Evolutionary conservation across 2,888 invertebrate genomes (phyloP).

Genomic region (Cyclophora punctaria): DNA sequence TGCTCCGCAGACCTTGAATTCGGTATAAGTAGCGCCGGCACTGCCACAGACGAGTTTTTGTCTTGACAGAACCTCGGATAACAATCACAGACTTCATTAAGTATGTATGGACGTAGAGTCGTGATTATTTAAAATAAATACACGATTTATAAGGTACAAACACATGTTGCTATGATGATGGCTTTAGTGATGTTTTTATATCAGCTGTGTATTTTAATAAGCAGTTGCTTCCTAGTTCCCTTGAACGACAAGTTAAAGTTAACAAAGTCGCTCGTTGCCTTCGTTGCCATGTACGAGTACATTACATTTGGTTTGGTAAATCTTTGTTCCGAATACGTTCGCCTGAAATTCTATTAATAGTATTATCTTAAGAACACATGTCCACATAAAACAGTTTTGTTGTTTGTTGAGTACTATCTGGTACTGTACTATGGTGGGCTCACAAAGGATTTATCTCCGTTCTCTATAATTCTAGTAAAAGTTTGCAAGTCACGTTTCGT

Average conservation of each 20-base stretch:
- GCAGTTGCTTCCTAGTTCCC: constrained; percentile 53
- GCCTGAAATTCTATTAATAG: no score
- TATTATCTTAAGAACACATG: no score
- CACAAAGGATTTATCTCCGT: no score
- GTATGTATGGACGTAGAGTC: constrained; percentile 45
- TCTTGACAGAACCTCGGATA: constrained; percentile 40
- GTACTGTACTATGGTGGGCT: no score
- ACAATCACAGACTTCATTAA: constrained; percentile 47
- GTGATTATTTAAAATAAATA: constrained; percentile 50
- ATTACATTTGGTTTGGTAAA: no score
- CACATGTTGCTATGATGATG: constrained; percentile 18
- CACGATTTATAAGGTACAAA: constrained; percentile 21
- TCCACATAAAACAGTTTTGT: no score
- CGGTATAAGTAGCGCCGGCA: constrained; percentile 33
- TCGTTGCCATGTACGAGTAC: no score
- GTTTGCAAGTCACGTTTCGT: no score
- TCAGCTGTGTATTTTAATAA: constrained; percentile 23
- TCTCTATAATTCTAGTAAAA: no score
- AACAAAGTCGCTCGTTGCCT: constrained; percentile 5
- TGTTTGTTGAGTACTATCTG: no score
- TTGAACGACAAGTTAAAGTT: constrained; percentile 23
- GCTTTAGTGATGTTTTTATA: constrained; percentile 36
- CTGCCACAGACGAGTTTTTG: constrained; percentile 51
- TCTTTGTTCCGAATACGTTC: no score
- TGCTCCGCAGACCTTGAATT: constrained; percentile 26